Evolutionary conservation across 1,140 invertebrate species (phyloP).

Genomic region (Cyclargus thomasi): DNA sequence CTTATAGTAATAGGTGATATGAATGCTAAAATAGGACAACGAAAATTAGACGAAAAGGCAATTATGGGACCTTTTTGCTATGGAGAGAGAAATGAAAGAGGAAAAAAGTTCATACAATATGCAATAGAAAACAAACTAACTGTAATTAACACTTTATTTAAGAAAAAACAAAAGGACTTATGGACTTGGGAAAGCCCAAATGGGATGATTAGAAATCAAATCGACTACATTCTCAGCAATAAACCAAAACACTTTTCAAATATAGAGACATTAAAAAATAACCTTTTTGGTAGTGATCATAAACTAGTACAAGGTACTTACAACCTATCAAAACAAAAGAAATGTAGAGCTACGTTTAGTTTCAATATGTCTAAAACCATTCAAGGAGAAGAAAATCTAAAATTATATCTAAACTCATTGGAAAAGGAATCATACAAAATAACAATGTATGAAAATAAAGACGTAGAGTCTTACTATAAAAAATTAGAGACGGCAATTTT

Average conservation of each 20-base stretch:
- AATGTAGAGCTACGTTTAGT: constrained; percentile 21
- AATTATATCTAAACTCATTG: neutral
- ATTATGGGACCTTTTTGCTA: constrained; percentile 26
- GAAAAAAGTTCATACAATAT: constrained; percentile 28
- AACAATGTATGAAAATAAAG: neutral
- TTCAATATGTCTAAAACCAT: neutral
- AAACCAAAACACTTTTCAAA: constrained; percentile 22
- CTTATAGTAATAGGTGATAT: constrained; percentile 23
- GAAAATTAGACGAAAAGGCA: constrained; percentile 24
- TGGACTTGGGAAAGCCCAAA: constrained; percentile 34
- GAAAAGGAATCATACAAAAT: neutral
- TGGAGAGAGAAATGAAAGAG: constrained; percentile 28
- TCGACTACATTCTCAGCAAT: constrained; percentile 33
- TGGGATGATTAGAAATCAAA: constrained; percentile 29
- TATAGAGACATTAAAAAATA: constrained; percentile 21
- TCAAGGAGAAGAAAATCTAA: no score
- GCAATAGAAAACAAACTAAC: constrained; percentile 28
- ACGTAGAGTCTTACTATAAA: neutral
- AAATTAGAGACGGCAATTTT: neutral
- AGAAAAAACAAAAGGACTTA: constrained; percentile 32
- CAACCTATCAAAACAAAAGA: constrained; percentile 25
- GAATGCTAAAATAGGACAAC: constrained; percentile 29
- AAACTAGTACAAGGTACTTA: constrained; percentile 29
- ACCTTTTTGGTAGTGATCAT: constrained; percentile 30
- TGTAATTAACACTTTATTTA: constrained; percentile 34